Base-by-base conservation (phyloP, 2,113 vertebrate species). In the Orientallactaga bullata region DNA sequence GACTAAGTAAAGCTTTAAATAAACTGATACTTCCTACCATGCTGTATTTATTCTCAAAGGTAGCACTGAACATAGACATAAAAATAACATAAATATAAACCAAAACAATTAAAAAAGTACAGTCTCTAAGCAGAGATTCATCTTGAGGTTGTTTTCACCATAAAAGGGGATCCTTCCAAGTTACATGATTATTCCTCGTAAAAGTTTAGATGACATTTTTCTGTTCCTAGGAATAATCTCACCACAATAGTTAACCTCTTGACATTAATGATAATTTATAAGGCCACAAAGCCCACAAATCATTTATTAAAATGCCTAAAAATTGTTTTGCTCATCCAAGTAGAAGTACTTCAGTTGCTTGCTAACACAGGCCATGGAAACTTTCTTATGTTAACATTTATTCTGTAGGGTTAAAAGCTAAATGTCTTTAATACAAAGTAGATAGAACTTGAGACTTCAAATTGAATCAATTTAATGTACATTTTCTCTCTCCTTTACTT, bases 401-500 rank as follows among this genome's bases (percentile, higher is more conserved):
- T 83, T 61, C 6, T 66, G 63, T 51, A 85, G 73, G 47, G 17
- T 63, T 76, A 86, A 94, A 95, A 83, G 18, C 80, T 76, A 37
- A 94, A 85, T 37, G 26, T 65, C 61, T 93, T 93, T 79, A 76
- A 51, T 77, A 78, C 26, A 78, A 80, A 95, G 68, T 47, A 93
- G 66, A 81, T 42, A 69, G 73, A 95, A 93, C 77, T 79, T 20
- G 74, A 66, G 30, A 87, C 68, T 74, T 85, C 32, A 82, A 47
- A 77, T 39, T 28, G 26, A 83, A 79, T 42, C 0, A 35, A 58
- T 17, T 51, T 63, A 58, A 51, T 35, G 3, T 79, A 30, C 6
- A 60, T 96, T 97, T 97, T 94, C 96, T 97, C 96, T 97, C 91
- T 96, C 96, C 97, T 97, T 96, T 97, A 96, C 80, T 95, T 93